Evolutionary conservation across 2,113 vertebrate species (phyloP), one percentile per base, ranked within the genome.

Genomic region (Strix aluco): DNA sequence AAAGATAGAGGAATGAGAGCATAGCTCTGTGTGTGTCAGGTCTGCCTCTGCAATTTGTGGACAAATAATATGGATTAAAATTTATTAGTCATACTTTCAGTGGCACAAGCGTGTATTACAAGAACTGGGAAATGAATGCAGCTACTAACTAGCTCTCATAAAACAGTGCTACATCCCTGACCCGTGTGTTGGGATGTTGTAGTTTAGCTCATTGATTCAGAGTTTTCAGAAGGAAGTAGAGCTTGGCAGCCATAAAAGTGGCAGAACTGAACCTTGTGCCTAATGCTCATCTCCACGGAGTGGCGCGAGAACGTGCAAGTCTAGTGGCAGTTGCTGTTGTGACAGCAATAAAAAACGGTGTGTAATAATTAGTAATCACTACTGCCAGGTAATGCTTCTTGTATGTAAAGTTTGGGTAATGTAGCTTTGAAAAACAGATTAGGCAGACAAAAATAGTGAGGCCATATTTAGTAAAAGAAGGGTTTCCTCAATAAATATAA

Each of bases 201-300:
- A 23, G 49, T 38, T 62, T 0, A 73, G 18, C 47, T 42, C 9
- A 0, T 21, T 15, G 57, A 62, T 80, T 72, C 26, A 25, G 61
- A 38, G 32, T 74, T 81, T 36, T 61, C 38, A 38, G 75, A 23
- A 77, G 46, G 63, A 88, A 67, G 72, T 12, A 57, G 63, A 91
- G 49, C 9, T 73, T 19, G 67, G 62, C 36, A 47, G 32, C 47
- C 44, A 9, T 59, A 57, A 81, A 86, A 82, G 5, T 9, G 72
- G 22, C 70, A 46, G 58, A 72, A 6, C 9, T 69, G 88, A 36
- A 17, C 88, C 71, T 80, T 61, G 72, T 86, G 71, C 65, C 29
- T 42, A 5, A 6, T 2, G 15, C 59, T 77, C 1, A 0, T 72
- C 59, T 30, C 54, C 18, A 1, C 4, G 1, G 47, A 34, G 40